phyloP scores from a whole-genome alignment of 2,888 invertebrate species.

The Drosophila anceps region DNA sequence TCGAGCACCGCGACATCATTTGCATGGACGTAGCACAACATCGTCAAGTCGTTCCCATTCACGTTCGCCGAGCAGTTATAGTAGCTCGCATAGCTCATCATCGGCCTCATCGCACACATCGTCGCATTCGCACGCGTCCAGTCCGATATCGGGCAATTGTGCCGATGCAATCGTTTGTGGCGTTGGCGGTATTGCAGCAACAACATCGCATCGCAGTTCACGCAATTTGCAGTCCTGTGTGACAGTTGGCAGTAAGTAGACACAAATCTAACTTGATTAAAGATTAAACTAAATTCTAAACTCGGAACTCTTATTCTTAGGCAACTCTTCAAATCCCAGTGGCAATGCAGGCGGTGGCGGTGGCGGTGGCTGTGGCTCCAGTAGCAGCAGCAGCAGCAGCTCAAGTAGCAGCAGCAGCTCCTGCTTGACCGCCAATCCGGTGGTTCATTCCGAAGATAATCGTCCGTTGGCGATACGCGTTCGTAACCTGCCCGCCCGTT shows the following conservation, averaged over 20 bases:
- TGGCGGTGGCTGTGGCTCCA: conserved; percentile 69
- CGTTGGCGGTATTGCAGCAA: conserved; percentile 43
- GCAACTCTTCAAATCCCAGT: conserved; percentile 82
- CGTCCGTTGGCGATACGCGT: conserved; percentile 96
- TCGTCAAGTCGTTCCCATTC: conserved; percentile 87
- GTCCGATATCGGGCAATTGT: conserved; percentile 84
- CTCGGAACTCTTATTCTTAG: conserved; percentile 36
- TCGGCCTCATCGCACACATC: conserved; percentile 81
- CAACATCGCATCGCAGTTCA: conserved; percentile 54
- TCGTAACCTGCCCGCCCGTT: conserved; percentile 94
- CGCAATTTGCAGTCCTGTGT: conserved; percentile 86
- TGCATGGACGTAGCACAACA: conserved; percentile 86
- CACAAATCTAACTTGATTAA: not conserved
- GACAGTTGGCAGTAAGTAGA: conserved; percentile 84
- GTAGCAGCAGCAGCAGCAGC: conserved; percentile 72
- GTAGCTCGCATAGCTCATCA: conserved; percentile 85
- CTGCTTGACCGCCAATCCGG: conserved; percentile 82
- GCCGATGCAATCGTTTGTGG: conserved; percentile 70
- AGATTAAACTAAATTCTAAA: not conserved
- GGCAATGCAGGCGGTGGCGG: conserved; percentile 72
- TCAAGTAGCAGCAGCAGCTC: conserved; percentile 79
- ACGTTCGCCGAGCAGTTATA: conserved; percentile 86
- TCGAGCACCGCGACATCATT: conserved; percentile 69
- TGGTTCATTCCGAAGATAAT: conserved; percentile 86
- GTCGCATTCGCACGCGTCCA: conserved; percentile 85